Evolutionary conservation across 1,140 invertebrate genomes (phyloP), one percentile per base, ranked within the genome.

Genomic region (Gryon sp.): DNA sequence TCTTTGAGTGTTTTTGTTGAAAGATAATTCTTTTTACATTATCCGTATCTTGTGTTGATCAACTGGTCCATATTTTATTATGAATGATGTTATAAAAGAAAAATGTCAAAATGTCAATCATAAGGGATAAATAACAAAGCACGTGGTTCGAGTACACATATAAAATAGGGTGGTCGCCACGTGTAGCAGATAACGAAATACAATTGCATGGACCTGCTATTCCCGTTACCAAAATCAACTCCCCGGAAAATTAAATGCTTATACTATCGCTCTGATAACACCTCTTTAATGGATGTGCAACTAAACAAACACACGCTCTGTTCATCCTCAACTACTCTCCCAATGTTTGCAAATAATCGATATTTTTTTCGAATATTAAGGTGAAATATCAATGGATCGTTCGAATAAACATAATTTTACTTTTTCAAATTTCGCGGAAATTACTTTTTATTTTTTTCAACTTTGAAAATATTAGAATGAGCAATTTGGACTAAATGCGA

Each of bases 241-340:
- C 85, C 77, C 85, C 83, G 87, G 86, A 88, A 88, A 88, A 88
- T 88, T 88, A 88, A 87, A 85, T 86, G 87, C 84, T 88, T 87
- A 85, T 86, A 86, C 80, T 76, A 77, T 76, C 79, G 78, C 79
- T 45, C 30, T 82, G 87, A 88, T 87, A 88, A 87, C 82, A 81
- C 77, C 62, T 68, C 50, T 78, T 73, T 55, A 52, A 41, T 45
- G 34, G 48, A 55, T 57, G 68, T 63, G 68, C 55, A 40, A 48
- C 41, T 53, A 70, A 76, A 69, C 41, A 62, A 48, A 62, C 65
- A 40, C 48, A 57, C 66, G n/a, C n/a, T 68, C 68, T 38, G 60
- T 50, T 43, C 19, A 48, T n/a, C n/a, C n/a, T n/a, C n/a, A n/a
- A n/a, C n/a, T n/a, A n/a, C n/a, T n/a, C n/a, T n/a, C n/a, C n/a